These are phyloP conservation scores for Choristoneura fumiferana DNA, from an alignment of 1,140 invertebrate genomes.

Conservation along the genomic window DNA sequence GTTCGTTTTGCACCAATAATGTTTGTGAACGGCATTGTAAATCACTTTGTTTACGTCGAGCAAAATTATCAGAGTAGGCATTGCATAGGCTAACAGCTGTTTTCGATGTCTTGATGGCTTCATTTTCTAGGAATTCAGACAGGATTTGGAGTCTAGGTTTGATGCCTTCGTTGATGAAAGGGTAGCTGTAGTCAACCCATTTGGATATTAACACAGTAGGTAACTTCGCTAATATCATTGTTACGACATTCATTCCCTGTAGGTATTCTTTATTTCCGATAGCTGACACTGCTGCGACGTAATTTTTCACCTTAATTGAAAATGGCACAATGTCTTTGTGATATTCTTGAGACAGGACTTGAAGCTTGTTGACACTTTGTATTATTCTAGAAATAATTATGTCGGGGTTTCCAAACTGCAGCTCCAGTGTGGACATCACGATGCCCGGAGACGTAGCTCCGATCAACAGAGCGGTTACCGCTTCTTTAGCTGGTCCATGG, in stretches of 20 bases:
- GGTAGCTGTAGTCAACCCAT: slow-evolving; percentile 29
- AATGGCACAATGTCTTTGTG: slow-evolving; percentile 29
- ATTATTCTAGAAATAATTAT: slow-evolving; percentile 28
- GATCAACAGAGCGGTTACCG: slow-evolving; percentile 34
- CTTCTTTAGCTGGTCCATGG: slow-evolving; percentile 29
- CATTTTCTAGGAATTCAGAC: slow-evolving; percentile 27
- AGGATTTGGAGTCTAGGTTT: slow-evolving; percentile 23
- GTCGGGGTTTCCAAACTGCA: slow-evolving; percentile 35
- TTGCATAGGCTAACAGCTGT: no score
- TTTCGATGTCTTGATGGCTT: slow-evolving; percentile 22
- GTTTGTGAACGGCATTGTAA: no score
- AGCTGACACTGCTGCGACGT: slow-evolving; percentile 14
- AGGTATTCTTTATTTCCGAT: slow-evolving; percentile 27
- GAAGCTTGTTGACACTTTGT: slow-evolving; percentile 27
- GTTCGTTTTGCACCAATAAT: slow-evolving; percentile 10
- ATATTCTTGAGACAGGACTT: slow-evolving; percentile 27
- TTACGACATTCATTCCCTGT: slow-evolving; percentile 13
- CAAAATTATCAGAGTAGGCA: neutral
- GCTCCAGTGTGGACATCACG: slow-evolving; percentile 34
- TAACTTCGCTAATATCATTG: slow-evolving; percentile 19
- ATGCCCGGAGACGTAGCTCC: slow-evolving; percentile 27
- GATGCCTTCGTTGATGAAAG: slow-evolving; percentile 14
- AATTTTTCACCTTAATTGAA: neutral
- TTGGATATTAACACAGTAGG: slow-evolving; percentile 27
- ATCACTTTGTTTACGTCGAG: no score